A percentile compares a stretch with the other conserved stretches of the same genome.
phyloP scores from a whole-genome alignment of 2,888 invertebrate species.

The Epinotia ramella region DNA sequence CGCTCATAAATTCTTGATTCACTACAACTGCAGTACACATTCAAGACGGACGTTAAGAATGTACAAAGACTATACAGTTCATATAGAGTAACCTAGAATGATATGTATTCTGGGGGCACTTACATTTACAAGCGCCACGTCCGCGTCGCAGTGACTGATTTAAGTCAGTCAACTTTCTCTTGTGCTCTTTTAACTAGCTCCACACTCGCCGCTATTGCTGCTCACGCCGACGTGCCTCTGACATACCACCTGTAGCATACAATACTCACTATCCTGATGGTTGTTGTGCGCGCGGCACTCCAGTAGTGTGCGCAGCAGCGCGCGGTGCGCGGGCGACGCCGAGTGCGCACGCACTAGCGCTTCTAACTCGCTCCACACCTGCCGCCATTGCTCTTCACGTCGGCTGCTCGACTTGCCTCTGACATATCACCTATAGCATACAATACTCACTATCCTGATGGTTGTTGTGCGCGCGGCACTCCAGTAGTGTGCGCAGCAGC shows the following conservation, averaged over 20 bases:
- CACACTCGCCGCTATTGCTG: conserved; percentile 97
- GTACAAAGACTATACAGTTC: too few species aligned
- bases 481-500: conserved; percentile 92
- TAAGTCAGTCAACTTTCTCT: too few species aligned
- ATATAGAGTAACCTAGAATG: too few species aligned
- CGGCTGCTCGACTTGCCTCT: conserved; percentile 72
- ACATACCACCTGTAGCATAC: not conserved
- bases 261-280: conserved; percentile 65
- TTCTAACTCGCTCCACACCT: conserved; percentile 96
- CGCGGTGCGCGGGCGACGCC: conserved; percentile 91
- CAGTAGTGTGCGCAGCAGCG: conserved; percentile 91
- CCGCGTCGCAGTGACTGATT: too few species aligned
- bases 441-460: conserved; percentile 65
- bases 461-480: conserved; percentile 85
- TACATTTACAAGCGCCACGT: too few species aligned
- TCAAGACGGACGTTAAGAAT: too few species aligned
- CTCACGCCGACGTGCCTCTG: conserved; percentile 85
- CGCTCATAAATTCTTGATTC: too few species aligned
- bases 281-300: conserved; percentile 87
- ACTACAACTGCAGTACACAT: too few species aligned
- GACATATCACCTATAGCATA: not conserved
- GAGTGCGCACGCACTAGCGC: conserved; percentile 90
- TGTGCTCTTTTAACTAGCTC: conserved; percentile 94
- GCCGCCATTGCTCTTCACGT: conserved; percentile 95
- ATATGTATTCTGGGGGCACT: too few species aligned